Percentiles rank a stretch among this genome's conserved stretches.
These are phyloP conservation scores for Drosophila bipectinata DNA, from an alignment of 1,140 invertebrate species.

Conservation along the genomic window DNA sequence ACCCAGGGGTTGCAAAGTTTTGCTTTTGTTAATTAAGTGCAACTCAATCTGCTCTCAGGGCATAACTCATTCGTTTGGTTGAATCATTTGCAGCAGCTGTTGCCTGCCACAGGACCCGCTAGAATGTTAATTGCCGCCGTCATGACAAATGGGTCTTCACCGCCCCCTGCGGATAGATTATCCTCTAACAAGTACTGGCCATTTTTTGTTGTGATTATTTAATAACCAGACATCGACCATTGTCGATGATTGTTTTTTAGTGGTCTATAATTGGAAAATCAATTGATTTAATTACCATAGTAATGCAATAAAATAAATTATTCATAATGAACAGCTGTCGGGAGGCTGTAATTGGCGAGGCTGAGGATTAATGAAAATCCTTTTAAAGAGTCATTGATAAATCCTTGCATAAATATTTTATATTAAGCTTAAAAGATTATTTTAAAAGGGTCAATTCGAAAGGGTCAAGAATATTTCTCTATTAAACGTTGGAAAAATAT, in stretches of 20 bases:
- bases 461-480: too few relatives aligned
- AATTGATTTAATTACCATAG: conserved; percentile 42
- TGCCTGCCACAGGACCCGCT: conserved; percentile 2
- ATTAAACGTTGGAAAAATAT: too few relatives aligned
- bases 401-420: conserved; percentile 41
- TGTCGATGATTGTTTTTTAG: conserved; percentile 29
- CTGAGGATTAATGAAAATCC: conserved; percentile 32
- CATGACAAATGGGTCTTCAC: conserved; percentile 33
- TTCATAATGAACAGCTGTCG: conserved; percentile 48
- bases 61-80: conserved; percentile 51
- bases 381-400: conserved; percentile 8
- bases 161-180: background rate
- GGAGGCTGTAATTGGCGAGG: conserved; percentile 29
- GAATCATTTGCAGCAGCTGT: conserved; percentile 32
- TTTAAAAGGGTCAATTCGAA: too few relatives aligned
- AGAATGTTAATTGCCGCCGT: conserved; percentile 34
- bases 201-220: conserved; percentile 1
- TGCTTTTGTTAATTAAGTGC: conserved; percentile 65
- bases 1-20: conserved; percentile 44
- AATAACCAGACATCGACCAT: background rate
- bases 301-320: conserved; percentile 38
- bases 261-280: conserved; percentile 22
- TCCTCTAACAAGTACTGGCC: background rate
- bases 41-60: conserved; percentile 39
- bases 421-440: background rate